Evolutionary conservation across 2,797 vertebrate species (phyloP).

Genomic region (Australoheros facetus): DNA sequence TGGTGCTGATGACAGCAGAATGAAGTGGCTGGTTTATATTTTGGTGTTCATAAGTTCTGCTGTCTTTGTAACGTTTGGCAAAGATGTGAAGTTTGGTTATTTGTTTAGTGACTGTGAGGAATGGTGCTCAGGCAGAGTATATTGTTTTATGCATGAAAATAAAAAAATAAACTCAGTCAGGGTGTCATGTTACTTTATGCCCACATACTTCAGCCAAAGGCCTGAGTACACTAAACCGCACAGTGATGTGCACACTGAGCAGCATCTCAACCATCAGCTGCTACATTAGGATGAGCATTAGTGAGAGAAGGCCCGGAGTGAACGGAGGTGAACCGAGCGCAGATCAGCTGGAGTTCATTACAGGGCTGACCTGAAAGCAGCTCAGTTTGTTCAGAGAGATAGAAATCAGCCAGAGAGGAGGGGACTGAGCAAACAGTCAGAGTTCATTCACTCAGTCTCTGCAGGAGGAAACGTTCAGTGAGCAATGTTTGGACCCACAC

Average conservation of each 20-base stretch:
- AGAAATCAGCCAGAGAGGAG: not conserved
- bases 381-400: not conserved
- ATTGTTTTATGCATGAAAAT: not conserved
- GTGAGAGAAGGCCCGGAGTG: not conserved
- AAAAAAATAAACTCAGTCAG: not conserved
- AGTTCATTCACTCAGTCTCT: conserved; percentile 17
- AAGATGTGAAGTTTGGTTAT: no score
- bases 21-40: not conserved
- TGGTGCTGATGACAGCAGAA: not conserved
- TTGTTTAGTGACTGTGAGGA: no score
- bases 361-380: not conserved
- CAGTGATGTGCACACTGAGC: not conserved
- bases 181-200: not conserved
- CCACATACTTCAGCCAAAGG: not conserved
- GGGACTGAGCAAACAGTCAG: conserved; percentile 23
- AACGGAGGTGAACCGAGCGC: not conserved
- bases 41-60: not conserved
- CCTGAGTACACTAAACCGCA: not conserved
- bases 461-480: conserved; percentile 3
- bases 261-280: not conserved
- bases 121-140: no score
- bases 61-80: no score
- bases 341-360: conserved; percentile 14
- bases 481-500: not conserved
- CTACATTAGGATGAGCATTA: not conserved